Evolutionary conservation across 2,888 invertebrate species (phyloP), one percentile per base, ranked within the genome.

Genomic region (Nezara viridula): DNA sequence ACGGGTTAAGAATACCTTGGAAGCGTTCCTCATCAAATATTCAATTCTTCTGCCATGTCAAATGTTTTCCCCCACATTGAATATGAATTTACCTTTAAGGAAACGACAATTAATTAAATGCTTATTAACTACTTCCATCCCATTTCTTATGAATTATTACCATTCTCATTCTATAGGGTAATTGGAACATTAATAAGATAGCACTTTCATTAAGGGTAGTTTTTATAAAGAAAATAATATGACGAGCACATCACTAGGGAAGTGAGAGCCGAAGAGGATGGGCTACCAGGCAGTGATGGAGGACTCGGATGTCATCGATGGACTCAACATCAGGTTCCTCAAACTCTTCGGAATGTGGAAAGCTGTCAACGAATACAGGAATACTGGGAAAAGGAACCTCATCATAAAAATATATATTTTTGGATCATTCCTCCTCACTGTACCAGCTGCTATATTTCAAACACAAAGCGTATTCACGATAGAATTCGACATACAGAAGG

Each of bases 171-270:
- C 21, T 37, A 21, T 37, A 37, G 19, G 66, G 10, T 73, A 37
- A 73, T 73, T 73, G 66, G 66, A 73, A 73, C 66, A 73, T 73
- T 73, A 73, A 73, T 73, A 73, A 73, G 66, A 73, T 32, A 73
- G 66, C 24, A 73, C 4, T 14, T 37, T 37, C 66, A 73, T 73
- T 73, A 73, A 37, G 37, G 19, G 6, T 73, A 37, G 66, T 21
- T 73, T 73, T 73, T 73, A 73, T 19, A 73, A 73, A 73, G 66
- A 19, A 73, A 73, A n/a, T 4, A 37, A 19, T 73, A 32, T 19
- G 16, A 0, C 0, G 7, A 7, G 21, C 7, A 1, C 32, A 21
- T 37, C 66, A 73, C 66, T 73, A 32, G 66, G 66, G 21, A 19
- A 73, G 66, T 32, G 66, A 73, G 37, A 37, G 66, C 12, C 32